phyloP scores from a whole-genome alignment of 2,797 vertebrate genomes.

The Natrix natrix region DNA sequence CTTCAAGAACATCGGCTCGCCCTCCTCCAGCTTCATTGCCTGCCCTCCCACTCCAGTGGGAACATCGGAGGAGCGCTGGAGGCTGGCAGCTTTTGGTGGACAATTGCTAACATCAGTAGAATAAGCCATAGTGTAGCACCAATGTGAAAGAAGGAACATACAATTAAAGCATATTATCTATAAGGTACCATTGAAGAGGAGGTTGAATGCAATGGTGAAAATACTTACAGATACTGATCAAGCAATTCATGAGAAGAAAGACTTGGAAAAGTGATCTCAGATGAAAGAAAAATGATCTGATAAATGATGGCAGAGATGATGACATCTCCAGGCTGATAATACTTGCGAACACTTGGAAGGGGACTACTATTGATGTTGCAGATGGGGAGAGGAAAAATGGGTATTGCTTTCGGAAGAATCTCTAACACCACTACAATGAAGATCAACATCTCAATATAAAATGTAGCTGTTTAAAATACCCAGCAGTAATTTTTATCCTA shows the following conservation, averaged over 20 bases:
- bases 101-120: neutral
- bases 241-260: neutral
- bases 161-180: too few species aligned
- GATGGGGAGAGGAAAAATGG: neutral
- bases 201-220: neutral
- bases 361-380: neutral
- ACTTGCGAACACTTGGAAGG: neutral
- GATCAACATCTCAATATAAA: neutral
- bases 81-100: too few species aligned
- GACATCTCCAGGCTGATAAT: neutral
- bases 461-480: neutral
- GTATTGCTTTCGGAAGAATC: neutral
- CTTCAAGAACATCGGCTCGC: too few species aligned
- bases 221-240: neutral
- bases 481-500: neutral
- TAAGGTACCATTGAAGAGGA: too few species aligned
- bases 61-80: too few species aligned
- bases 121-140: neutral
- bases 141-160: neutral
- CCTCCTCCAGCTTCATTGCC: too few species aligned
- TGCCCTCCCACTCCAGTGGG: too few species aligned
- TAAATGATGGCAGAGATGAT: neutral
- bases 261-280: neutral
- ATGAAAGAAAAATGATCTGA: neutral
- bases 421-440: neutral